phyloP scores from a whole-genome alignment of 64 coral and sea anemone genomes.

The Dendronephthya gigantea region DNA sequence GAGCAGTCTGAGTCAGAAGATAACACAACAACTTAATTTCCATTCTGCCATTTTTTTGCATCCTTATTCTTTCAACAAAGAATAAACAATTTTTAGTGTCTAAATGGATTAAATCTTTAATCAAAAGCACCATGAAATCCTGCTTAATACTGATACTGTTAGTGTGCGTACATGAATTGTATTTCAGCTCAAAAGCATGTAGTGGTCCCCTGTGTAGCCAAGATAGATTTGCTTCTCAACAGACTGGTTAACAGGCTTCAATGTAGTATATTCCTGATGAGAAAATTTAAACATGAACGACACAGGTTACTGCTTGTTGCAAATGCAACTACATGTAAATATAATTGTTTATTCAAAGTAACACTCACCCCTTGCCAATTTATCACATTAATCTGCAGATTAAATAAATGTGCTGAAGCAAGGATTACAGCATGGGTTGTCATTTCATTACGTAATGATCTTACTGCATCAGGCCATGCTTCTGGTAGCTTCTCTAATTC shows the following conservation, averaged over 20 bases:
- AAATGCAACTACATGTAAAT: too few species aligned
- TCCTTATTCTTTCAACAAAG: neutral
- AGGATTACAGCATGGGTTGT: neutral
- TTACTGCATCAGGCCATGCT: neutral
- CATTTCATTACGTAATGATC: neutral
- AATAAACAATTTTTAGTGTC: neutral
- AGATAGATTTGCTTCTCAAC: too few species aligned
- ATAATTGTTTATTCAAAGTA: too few species aligned
- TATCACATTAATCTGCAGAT: neutral
- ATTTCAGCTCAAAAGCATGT: too few species aligned
- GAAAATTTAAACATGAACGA: too few species aligned
- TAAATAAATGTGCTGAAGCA: neutral
- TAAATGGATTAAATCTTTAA: neutral
- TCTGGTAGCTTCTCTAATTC: neutral
- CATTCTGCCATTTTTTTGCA: neutral
- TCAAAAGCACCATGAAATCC: neutral
- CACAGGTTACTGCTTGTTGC: too few species aligned
- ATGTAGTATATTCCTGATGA: too few species aligned
- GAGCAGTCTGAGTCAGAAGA: neutral
- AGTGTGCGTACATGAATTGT: too few species aligned
- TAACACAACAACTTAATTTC: neutral
- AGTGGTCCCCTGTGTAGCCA: too few species aligned
- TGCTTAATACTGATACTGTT: neutral
- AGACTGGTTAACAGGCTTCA: too few species aligned
- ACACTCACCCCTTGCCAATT: neutral